phyloP scores from a whole-genome alignment of 2,888 invertebrate genomes.

The Drosophila quinaria region DNA sequence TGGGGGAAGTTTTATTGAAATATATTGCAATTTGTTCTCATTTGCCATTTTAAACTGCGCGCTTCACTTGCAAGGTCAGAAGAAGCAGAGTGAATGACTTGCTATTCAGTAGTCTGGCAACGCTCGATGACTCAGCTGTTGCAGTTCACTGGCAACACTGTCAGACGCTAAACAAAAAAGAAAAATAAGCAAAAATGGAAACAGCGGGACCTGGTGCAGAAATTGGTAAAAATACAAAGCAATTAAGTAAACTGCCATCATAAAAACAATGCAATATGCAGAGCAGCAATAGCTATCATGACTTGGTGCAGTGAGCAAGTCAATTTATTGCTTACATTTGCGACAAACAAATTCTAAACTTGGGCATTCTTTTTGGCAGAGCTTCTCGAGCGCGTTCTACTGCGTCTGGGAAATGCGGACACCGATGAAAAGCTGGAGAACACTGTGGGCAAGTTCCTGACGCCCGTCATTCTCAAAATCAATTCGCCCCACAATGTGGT shows the following conservation, averaged over 20 bases:
- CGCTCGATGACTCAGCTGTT: slow-evolving; percentile 46
- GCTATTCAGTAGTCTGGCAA: slow-evolving; percentile 52
- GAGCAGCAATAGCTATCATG: neutral
- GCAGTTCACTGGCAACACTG: slow-evolving; percentile 49
- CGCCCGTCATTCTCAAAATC: slow-evolving; percentile 95
- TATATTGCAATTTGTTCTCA: neutral
- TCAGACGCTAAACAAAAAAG: slow-evolving; percentile 55
- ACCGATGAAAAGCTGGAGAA: slow-evolving; percentile 95
- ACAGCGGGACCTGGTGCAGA: slow-evolving; percentile 82
- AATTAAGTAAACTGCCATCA: neutral
- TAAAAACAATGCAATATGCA: neutral
- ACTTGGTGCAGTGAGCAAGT: neutral
- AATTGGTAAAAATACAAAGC: slow-evolving; percentile 83
- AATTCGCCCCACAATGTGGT: slow-evolving; percentile 95
- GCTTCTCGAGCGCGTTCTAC: slow-evolving; percentile 94
- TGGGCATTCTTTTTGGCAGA: slow-evolving; percentile 86
- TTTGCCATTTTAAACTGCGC: slow-evolving; percentile 21
- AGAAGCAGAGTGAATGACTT: slow-evolving; percentile 46
- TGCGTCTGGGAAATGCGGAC: slow-evolving; percentile 95
- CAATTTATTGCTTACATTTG: neutral
- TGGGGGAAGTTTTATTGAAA: neutral
- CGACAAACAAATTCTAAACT: neutral
- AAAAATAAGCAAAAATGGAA: slow-evolving; percentile 83
- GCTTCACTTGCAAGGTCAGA: slow-evolving; percentile 1
- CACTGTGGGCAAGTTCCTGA: slow-evolving; percentile 91